Evolutionary conservation across 2,797 vertebrate genomes (phyloP), one percentile per base, ranked within the genome.

Genomic region (Neosalanx taihuensis): DNA sequence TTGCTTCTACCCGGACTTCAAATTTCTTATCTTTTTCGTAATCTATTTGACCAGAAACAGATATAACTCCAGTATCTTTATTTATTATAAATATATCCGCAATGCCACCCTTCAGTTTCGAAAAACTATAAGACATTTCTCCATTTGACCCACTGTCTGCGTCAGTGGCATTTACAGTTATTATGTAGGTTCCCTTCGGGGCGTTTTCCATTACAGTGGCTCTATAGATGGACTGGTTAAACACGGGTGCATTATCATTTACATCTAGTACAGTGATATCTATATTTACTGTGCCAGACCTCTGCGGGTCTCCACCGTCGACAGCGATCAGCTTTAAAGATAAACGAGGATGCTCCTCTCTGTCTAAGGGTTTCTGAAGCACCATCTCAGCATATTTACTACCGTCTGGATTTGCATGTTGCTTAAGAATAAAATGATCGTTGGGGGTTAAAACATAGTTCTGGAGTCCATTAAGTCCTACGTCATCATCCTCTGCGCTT

Each of bases 11-110:
- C 1, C 88, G 64, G 0, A 93, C 18, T 0, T 69, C 1, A 3
- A 92, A 93, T 2, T 18, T 88, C 18, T 87, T 83, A 0, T 29
- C 26, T 62, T 90, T 91, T 51, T 95, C 94, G 4, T 90, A 95
- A 81, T 95, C 92, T 1, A 94, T 9, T 0, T 69, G 73, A 0
- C 88, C 91, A 0, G 29, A 20, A 0, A 93, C 56, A 10, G 35
- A 73, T 0, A 94, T 83, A 6, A 89, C 84, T 0, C 93, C 93
- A 0, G 85, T 87, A 2, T 26, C 1, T 1, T 80, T 20, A 10
- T 93, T 84, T 5, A 94, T 84, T 0, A 72, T 71, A 69, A 94
- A 94, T 23, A 79, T 33, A 26, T 80, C 76, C 1, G 67, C 67
- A 1, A 85, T 26, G 0, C 1, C 75, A 5, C 77, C 31, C 6